A percentile compares a stretch with the other conserved stretches of the same genome.
phyloP scores from a whole-genome alignment of 2,797 vertebrate genomes.

The Melanotaenia nigrans region DNA sequence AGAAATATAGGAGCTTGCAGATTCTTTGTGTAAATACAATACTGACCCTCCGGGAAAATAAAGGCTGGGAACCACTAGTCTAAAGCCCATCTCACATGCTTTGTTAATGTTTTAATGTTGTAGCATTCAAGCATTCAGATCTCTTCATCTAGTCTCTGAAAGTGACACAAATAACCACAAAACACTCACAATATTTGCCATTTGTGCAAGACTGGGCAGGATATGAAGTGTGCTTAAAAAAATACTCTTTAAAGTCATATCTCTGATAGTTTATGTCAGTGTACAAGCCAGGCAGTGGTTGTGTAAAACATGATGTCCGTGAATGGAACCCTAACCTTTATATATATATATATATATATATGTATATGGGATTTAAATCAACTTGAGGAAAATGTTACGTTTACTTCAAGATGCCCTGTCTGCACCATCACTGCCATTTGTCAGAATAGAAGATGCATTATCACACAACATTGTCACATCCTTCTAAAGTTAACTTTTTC shows the following conservation, averaged over 20 bases:
- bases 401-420: too few species aligned
- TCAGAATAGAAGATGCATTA: background rate
- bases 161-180: too few species aligned
- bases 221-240: too few species aligned
- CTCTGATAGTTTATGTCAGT: too few species aligned
- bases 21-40: slow-evolving; percentile 18
- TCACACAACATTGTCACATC: background rate
- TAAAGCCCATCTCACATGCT: background rate
- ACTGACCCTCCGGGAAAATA: background rate
- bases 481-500: background rate
- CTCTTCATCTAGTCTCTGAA: too few species aligned
- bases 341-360: too few species aligned
- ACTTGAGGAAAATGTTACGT: too few species aligned
- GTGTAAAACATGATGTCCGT: background rate
- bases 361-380: too few species aligned
- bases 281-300: background rate
- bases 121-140: background rate
- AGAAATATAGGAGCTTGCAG: too few species aligned
- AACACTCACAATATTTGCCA: background rate
- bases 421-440: background rate
- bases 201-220: too few species aligned
- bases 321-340: background rate
- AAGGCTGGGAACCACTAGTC: background rate
- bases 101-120: too few species aligned
- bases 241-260: background rate